Evolutionary conservation across 2,797 vertebrate species (phyloP).

Genomic region (Argentina silus): DNA sequence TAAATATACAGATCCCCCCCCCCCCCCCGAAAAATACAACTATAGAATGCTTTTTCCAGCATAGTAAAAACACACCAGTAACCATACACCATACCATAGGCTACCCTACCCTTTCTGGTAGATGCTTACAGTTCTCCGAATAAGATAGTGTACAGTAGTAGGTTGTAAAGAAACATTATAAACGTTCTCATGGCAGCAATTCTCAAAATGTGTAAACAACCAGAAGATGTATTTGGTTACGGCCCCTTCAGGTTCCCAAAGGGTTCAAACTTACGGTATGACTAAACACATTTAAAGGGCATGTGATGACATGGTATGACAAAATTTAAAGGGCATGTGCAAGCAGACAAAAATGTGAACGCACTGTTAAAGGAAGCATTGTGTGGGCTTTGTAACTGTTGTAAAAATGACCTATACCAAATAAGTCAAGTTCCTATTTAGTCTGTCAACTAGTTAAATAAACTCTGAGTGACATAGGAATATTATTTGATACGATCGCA

Average conservation of each 20-base stretch:
- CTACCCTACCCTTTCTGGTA: neutral
- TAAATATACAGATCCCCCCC: conserved; percentile 27
- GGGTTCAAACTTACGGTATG: neutral
- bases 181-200: neutral
- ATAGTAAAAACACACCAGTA: neutral
- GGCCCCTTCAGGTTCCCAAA: neutral
- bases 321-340: neutral
- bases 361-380: too few relatives aligned
- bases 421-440: too few relatives aligned
- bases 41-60: neutral
- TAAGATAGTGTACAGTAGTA: neutral
- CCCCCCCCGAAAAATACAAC: neutral
- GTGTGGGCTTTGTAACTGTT: neutral
- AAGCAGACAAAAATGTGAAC: neutral
- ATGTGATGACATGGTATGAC: too few relatives aligned
- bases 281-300: neutral
- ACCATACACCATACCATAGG: too few relatives aligned
- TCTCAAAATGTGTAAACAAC: neutral
- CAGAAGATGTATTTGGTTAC: neutral
- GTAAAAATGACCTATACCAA: neutral
- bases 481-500: too few relatives aligned
- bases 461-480: too few relatives aligned
- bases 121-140: neutral
- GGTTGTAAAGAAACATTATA: neutral
- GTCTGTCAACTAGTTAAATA: too few relatives aligned